These are phyloP conservation scores for Craseonycteris thonglongyai DNA, from an alignment of 2,113 vertebrate genomes.

Conservation along the genomic window DNA sequence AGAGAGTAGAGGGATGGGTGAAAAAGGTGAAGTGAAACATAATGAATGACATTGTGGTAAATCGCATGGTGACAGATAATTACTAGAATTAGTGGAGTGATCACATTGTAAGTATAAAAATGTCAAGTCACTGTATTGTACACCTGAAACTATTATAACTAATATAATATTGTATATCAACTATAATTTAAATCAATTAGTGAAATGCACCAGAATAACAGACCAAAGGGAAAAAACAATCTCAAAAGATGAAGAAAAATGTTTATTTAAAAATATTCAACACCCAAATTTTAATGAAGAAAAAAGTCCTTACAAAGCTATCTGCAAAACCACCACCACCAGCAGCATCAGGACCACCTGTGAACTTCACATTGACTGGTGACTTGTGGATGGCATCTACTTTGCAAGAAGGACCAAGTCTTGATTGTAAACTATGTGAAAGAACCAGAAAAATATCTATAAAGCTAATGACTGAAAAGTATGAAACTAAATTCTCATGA, in stretches of 20 bases:
- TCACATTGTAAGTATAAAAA: no score
- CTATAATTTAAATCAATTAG: no score
- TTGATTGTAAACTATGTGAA: no score
- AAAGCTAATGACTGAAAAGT: background rate
- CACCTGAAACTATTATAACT: no score
- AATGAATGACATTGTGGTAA: no score
- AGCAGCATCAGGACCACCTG: background rate
- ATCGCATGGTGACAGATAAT: no score
- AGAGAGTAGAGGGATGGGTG: no score
- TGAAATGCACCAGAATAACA: background rate
- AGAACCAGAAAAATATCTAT: background rate
- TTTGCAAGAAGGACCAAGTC: background rate
- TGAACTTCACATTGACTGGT: background rate
- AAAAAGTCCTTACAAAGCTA: background rate
- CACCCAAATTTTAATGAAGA: background rate
- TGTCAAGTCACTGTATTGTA: no score
- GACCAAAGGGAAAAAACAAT: background rate
- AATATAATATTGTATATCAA: no score
- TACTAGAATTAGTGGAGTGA: no score
- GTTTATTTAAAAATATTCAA: background rate
- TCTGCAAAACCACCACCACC: background rate
- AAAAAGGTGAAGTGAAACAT: no score
- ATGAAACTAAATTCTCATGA: background rate
- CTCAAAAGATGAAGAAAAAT: background rate
- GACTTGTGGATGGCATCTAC: background rate